Evolutionary conservation across 2,888 invertebrate genomes (phyloP).

Genomic region (Charanyca ferruginea): DNA sequence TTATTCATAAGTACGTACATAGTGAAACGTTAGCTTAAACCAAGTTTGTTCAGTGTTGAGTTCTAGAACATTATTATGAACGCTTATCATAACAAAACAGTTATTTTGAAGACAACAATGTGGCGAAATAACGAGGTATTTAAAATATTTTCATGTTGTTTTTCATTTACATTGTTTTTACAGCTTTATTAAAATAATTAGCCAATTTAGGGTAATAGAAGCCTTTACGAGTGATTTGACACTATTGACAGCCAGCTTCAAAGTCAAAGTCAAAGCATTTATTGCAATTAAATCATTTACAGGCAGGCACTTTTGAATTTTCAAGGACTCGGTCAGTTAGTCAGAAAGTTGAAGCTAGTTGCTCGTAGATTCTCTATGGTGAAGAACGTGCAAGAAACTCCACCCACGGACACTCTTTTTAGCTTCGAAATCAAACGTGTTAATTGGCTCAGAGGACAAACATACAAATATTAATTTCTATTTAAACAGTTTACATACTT

Average conservation of each 20-base stretch:
- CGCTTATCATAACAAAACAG: slow-evolving; percentile 51
- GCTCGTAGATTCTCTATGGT: too few species aligned
- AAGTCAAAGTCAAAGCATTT: too few species aligned
- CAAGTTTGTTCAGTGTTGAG: slow-evolving; percentile 54
- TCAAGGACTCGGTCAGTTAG: too few species aligned
- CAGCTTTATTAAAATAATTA: slow-evolving; percentile 8
- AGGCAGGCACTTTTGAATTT: too few species aligned
- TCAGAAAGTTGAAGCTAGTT: too few species aligned
- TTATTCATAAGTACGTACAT: slow-evolving; percentile 57
- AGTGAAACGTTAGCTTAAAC: slow-evolving; percentile 49
- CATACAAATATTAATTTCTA: too few species aligned
- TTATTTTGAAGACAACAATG: slow-evolving; percentile 19
- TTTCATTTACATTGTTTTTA: slow-evolving; percentile 2
- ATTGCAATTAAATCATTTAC: too few species aligned
- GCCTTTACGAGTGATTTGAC: neutral
- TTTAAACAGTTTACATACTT: too few species aligned
- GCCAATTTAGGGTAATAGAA: slow-evolving; percentile 16
- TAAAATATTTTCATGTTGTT: slow-evolving; percentile 5
- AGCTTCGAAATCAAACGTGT: neutral
- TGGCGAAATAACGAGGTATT: slow-evolving; percentile 15
- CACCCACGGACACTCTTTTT: too few species aligned
- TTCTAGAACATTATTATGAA: slow-evolving; percentile 51
- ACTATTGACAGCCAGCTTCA: neutral
- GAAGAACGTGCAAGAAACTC: too few species aligned
- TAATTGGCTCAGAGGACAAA: slow-evolving; percentile 6